These are phyloP conservation scores for Apostichopus californicus DNA, from an alignment of 35 echinoderm and acorn worm genomes.

Conservation along the genomic window DNA sequence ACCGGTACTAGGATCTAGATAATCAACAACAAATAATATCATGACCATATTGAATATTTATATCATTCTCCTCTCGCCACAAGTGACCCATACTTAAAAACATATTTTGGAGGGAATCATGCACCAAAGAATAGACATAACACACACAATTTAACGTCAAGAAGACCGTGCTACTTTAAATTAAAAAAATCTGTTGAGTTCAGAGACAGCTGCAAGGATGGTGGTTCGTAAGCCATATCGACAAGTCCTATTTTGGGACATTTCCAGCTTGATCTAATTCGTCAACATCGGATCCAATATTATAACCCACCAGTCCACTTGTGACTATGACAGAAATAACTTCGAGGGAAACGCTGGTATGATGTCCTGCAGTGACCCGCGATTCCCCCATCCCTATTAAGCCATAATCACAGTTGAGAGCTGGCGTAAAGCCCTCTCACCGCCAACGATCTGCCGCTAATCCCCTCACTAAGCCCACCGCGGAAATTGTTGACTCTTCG, in stretches of 20 bases:
- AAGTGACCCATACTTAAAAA: too few relatives aligned
- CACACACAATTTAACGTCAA: too few relatives aligned
- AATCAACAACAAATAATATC: too few relatives aligned
- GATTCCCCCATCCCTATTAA: background rate
- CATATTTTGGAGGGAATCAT: too few relatives aligned
- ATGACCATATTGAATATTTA: too few relatives aligned
- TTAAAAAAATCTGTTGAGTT: background rate
- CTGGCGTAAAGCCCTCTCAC: background rate
- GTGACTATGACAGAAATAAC: background rate
- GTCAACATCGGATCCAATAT: background rate
- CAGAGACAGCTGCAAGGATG: background rate
- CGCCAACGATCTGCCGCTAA: conserved; percentile 13
- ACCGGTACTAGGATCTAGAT: too few relatives aligned
- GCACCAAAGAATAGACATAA: too few relatives aligned
- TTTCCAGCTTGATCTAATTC: background rate
- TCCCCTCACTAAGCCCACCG: conserved; percentile 36
- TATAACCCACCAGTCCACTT: background rate
- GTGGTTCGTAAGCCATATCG: background rate
- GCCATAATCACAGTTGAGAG: conserved; percentile 2
- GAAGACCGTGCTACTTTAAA: too few relatives aligned
- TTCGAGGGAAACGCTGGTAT: background rate
- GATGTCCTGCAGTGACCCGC: background rate
- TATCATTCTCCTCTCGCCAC: too few relatives aligned
- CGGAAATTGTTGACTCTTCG: conserved; percentile 32
- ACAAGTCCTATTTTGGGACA: background rate